phyloP scores from a whole-genome alignment of 2,113 vertebrate species.

The Tupaia tana region DNA sequence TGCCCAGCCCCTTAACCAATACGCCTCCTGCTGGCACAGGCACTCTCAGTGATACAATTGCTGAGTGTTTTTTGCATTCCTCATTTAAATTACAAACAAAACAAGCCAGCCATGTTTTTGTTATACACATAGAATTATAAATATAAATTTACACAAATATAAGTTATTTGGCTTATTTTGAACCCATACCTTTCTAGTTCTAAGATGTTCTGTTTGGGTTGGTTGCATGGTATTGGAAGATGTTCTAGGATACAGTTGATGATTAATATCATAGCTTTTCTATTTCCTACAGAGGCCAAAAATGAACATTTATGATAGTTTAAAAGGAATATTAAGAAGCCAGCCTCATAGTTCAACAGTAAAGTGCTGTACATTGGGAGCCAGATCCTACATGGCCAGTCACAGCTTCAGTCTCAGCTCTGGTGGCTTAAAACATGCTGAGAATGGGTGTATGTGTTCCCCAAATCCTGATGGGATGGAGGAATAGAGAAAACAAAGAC shows the following conservation, averaged over 20 bases:
- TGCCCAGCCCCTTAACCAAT: too few species aligned
- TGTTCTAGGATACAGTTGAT: not conserved
- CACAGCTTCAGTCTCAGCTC: too few species aligned
- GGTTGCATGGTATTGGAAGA: not conserved
- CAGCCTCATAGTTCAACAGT: too few species aligned
- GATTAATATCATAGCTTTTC: constrained; percentile 3
- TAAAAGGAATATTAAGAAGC: constrained; percentile 40
- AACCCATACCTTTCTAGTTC: not conserved
- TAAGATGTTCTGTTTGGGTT: not conserved
- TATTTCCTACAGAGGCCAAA: constrained; percentile 41
- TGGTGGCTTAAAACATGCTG: too few species aligned
- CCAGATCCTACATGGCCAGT: too few species aligned
- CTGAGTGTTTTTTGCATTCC: not conserved
- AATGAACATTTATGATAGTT: constrained; percentile 21
- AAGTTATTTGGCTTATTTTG: constrained; percentile 2
- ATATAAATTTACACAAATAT: not conserved
- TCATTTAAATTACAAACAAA: not conserved
- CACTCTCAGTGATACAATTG: not conserved
- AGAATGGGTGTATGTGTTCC: too few species aligned
- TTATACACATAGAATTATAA: not conserved
- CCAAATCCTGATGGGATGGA: too few species aligned
- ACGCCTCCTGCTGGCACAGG: too few species aligned
- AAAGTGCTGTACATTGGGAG: too few species aligned
- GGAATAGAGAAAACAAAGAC: too few species aligned
- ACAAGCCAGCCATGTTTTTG: not conserved